Evolutionary conservation across 2,888 invertebrate species (phyloP), one percentile per base, ranked within the genome.

Genomic region (Habrosyne pyritoides): DNA sequence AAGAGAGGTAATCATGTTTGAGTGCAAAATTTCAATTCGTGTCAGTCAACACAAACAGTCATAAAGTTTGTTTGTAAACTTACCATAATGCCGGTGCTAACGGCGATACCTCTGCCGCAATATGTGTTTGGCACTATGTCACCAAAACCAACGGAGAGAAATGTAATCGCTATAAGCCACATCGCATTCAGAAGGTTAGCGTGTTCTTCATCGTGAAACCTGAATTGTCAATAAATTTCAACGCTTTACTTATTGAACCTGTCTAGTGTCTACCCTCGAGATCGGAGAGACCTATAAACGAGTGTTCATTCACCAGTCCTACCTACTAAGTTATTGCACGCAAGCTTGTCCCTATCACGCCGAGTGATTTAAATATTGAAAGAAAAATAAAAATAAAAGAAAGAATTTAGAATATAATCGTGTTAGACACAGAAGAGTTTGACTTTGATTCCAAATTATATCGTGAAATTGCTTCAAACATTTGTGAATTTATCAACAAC

Each of bases 121-220:
- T 99, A 99, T 75, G 99, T 99, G 94, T 99, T 99, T 89, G 99
- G 99, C 89, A 99, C 99, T 90, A 99, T 98, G 94, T 99, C 99
- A 87, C 99, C 99, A 94, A 99, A 99, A 89, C 99, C 99, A 86
- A 99, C 99, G 94, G 99, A 99, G 88, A 99, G 96, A 95, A 99
- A 99, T 83, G 99, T 99, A 88, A 99, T 99, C 85, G 99, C 99
- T 92, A 99, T 99, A 93, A 99, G 96, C 99, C 99, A 99, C 98
- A 99, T 99, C 83, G 99, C 98, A 94, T 99, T 99, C 91, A 98
- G 95, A 87, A 99, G 96, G 94, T 99, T 99, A 90, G 98, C 98
- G 93, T 99, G 99, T 93, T 98, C 98, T 93, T 98, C 98, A 87
- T 99, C 99, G 94, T 99, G 98, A 95, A 98, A 98, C 95, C 99